These are phyloP conservation scores for Coptodon rendalli DNA, from an alignment of 2,113 vertebrate species.

Conservation along the genomic window DNA sequence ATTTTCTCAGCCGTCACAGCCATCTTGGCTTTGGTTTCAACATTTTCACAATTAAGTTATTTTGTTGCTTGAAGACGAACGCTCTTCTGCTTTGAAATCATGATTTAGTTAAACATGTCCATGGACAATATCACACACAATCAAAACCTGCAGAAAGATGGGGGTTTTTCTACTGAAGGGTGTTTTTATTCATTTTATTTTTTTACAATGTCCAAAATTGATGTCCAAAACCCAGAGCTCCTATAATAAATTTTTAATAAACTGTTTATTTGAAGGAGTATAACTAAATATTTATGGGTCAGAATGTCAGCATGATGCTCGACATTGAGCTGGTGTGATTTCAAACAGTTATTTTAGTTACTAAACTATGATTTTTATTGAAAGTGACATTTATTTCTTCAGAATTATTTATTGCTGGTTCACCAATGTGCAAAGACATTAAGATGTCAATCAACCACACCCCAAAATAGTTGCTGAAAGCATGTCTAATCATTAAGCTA, in stretches of 20 bases:
- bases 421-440: neutral
- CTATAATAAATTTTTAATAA: neutral
- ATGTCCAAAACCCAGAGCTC: neutral
- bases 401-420: neutral
- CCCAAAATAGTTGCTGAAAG: neutral
- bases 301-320: neutral
- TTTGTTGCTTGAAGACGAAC: neutral
- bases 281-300: neutral
- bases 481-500: neutral
- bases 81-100: neutral
- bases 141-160: neutral
- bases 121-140: neutral
- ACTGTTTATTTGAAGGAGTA: neutral
- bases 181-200: neutral
- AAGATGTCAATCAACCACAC: neutral
- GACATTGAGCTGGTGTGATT: neutral
- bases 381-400: neutral
- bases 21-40: neutral
- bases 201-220: neutral
- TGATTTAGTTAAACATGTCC: neutral
- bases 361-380: neutral
- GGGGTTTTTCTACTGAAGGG: neutral
- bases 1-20: neutral
- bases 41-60: neutral
- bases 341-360: neutral